Evolutionary conservation across 2,113 vertebrate genomes (phyloP).

Genomic region (Leptodactylus fuscus): DNA sequence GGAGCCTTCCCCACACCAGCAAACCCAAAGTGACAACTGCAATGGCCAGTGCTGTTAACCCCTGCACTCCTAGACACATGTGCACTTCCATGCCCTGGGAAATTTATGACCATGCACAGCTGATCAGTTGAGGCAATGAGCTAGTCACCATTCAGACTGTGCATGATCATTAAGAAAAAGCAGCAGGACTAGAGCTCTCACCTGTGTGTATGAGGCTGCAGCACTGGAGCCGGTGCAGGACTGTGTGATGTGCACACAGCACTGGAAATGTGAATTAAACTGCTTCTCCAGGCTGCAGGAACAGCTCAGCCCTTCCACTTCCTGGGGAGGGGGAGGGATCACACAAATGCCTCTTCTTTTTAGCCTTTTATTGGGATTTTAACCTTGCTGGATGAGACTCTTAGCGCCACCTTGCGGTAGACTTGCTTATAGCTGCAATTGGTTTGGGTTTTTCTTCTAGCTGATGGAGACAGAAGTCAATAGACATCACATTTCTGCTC

Average conservation of each 20-base stretch:
- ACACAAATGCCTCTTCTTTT: slow-evolving; percentile 36
- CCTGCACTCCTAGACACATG: background rate
- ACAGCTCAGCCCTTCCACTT: slow-evolving; percentile 59
- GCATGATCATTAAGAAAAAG: background rate
- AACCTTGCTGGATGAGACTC: background rate
- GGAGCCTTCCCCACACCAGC: too few relatives aligned
- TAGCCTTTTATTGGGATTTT: slow-evolving; percentile 43
- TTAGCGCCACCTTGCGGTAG: slow-evolving; percentile 43
- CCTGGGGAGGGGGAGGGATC: slow-evolving; percentile 57
- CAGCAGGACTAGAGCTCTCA: background rate
- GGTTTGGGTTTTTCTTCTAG: background rate
- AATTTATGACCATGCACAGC: background rate
- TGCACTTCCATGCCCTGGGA: background rate
- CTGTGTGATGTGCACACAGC: background rate
- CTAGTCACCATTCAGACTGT: background rate
- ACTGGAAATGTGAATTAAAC: slow-evolving; percentile 45
- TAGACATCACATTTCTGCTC: too few relatives aligned
- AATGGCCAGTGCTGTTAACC: background rate
- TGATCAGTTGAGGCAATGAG: background rate
- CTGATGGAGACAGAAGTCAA: background rate
- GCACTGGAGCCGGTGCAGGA: background rate
- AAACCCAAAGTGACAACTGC: background rate
- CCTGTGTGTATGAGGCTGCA: background rate
- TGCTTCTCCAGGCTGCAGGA: slow-evolving; percentile 52
- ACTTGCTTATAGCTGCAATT: background rate